phyloP scores from a whole-genome alignment of 1,140 invertebrate genomes.

The Aphaenogaster floridana region DNA sequence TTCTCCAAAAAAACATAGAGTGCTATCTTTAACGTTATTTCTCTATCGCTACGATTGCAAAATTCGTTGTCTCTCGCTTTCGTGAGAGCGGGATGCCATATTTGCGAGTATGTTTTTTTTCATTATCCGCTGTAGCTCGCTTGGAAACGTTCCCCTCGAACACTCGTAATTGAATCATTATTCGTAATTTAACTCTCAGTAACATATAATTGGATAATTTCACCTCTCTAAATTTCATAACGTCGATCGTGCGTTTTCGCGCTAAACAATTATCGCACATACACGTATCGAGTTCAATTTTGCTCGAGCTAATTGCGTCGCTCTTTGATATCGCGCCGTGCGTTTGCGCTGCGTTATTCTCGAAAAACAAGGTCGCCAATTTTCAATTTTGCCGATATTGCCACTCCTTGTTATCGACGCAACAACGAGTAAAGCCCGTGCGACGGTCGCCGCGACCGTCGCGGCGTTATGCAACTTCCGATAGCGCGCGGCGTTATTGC shows the following conservation, averaged over 20 bases:
- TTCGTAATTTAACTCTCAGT: slow-evolving; percentile 13
- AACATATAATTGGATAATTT: slow-evolving; percentile 34
- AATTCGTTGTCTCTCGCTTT: slow-evolving; percentile 7
- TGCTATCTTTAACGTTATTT: neutral
- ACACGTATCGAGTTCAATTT: neutral
- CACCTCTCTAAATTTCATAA: slow-evolving; percentile 11
- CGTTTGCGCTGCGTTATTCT: neutral
- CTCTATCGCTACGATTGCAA: neutral
- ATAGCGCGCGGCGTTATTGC: neutral
- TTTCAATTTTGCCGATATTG: neutral
- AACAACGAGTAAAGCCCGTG: neutral
- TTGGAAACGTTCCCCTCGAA: neutral
- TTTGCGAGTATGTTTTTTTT: neutral
- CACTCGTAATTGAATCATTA: neutral
- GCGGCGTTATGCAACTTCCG: slow-evolving; percentile 1
- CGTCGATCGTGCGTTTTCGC: neutral
- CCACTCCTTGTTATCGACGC: slow-evolving; percentile 19
- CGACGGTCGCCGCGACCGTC: too few species aligned
- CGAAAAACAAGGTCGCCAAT: slow-evolving; percentile 1
- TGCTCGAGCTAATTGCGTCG: slow-evolving; percentile 4
- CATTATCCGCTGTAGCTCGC: neutral
- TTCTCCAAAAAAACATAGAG: neutral
- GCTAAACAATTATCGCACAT: slow-evolving; percentile 1
- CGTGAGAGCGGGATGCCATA: neutral
- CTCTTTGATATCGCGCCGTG: neutral